Base-by-base conservation (phyloP, 92 coral and sea anemone genomes). In the Epizoanthus rinbou region DNA sequence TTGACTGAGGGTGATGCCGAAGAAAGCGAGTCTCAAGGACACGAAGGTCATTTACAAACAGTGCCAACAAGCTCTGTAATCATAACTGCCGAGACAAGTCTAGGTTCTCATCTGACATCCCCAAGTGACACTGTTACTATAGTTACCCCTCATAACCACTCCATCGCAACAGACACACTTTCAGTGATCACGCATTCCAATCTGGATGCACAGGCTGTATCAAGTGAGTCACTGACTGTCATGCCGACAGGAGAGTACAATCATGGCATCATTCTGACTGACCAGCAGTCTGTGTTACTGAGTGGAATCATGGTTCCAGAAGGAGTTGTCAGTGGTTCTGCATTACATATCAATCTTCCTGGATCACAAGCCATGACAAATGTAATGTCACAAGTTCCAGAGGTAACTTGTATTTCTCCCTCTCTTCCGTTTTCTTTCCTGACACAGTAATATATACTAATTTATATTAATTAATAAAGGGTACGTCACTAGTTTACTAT, bases 1-100 rank as follows among this genome's bases (percentile, higher is more conserved):
- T 82, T 97, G 63, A 94, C 99, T 52, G 98, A 97, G 79, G 98
- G 98, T 22, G 99, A 94, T 85, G 95, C 88, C 0, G 98, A 97
- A 53, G 99, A 90, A 8, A 88, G 76, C 50, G 99, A 94, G 37
- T 33, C 94, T n/a, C 88, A 87, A 19, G 81, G 85, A 23, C 85
- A 85, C 69, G 86, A 90, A 65, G 84, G 87, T 5, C 70, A 67
- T 73, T 69, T 80, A 81, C 47, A 64, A 3, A 43, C 63, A 35
- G 45, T 65, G 24, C 67, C 74, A 14, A 16, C 64, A 47, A 85
- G 67, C 19, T 73, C 73, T 13, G 80, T 72, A n/a, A 84, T 84
- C 43, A 23, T 71, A 16, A n/a, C 73, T 52, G 62, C 45, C 14
- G 73, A 84, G 6, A 28, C 71, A 15, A 45, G 62, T 31, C 64